Percentiles rank a stretch among this genome's conserved stretches.
phyloP scores from a whole-genome alignment of 1,140 invertebrate species.

The Drosophila bifasciata region DNA sequence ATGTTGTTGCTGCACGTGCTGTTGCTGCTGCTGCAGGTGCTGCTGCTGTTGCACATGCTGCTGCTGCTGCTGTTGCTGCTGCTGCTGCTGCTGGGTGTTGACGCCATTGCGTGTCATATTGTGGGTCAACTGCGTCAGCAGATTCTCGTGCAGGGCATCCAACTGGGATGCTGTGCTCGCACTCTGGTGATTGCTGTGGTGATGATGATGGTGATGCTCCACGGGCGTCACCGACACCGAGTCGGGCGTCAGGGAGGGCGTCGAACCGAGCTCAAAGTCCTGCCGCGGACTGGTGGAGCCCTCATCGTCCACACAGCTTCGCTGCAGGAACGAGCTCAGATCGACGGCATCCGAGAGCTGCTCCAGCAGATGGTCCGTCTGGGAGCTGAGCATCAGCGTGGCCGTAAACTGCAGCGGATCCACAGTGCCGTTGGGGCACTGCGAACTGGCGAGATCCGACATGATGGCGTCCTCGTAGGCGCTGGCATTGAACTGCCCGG shows the following conservation, averaged over 20 bases:
- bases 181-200: constrained; percentile 13
- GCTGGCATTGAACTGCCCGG: constrained; percentile 86
- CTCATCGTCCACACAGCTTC: constrained; percentile 87
- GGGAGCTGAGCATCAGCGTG: constrained; percentile 90
- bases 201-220: constrained; percentile 84
- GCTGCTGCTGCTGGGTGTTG: constrained; percentile 21
- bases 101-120: constrained; percentile 73
- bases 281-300: constrained; percentile 84
- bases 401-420: constrained; percentile 93
- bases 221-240: constrained; percentile 87
- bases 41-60: constrained; percentile 47
- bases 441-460: constrained; percentile 89
- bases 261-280: constrained; percentile 85
- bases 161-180: constrained; percentile 65
- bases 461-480: constrained; percentile 91
- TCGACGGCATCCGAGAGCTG: constrained; percentile 90
- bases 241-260: constrained; percentile 87
- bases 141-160: constrained; percentile 88
- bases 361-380: constrained; percentile 90
- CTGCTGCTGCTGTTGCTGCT: constrained; percentile 50
- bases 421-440: constrained; percentile 84
- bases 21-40: constrained; percentile 46
- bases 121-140: constrained; percentile 85
- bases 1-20: constrained; percentile 48
- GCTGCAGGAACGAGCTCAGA: constrained; percentile 88